These are phyloP conservation scores for Recurvirostra avosetta DNA, from an alignment of 2,113 vertebrate genomes.

Conservation along the genomic window DNA sequence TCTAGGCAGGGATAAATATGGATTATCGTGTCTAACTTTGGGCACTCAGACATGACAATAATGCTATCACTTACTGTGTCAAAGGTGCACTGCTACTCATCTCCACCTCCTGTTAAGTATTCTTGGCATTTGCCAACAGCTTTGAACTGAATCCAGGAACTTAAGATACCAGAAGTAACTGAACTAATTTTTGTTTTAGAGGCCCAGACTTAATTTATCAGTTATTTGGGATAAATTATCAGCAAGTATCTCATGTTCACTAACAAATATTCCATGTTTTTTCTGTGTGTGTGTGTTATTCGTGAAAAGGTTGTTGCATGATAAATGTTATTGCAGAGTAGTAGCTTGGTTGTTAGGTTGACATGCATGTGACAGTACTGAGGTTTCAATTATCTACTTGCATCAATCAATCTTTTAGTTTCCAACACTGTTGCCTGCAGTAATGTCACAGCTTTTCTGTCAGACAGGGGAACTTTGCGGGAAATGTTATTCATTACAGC, in stretches of 20 bases:
- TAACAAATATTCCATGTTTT: constrained; percentile 36
- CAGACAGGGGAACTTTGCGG: constrained; percentile 79
- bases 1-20: neutral
- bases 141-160: neutral
- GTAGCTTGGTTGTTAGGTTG: constrained; percentile 69
- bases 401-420: constrained; percentile 80
- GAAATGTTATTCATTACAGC: constrained; percentile 84
- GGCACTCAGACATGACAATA: neutral
- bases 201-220: neutral
- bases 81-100: neutral
- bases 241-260: constrained; percentile 6
- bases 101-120: neutral
- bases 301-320: constrained; percentile 47
- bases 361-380: constrained; percentile 68
- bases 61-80: neutral
- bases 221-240: constrained; percentile 7
- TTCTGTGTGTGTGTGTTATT: constrained; percentile 14
- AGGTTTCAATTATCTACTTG: constrained; percentile 80
- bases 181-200: neutral
- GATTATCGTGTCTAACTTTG: neutral
- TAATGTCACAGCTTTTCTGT: constrained; percentile 83
- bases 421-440: constrained; percentile 74
- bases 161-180: neutral
- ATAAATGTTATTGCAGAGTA: constrained; percentile 67
- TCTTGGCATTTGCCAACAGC: neutral